These are phyloP conservation scores for Syrista parreyssii DNA, from an alignment of 2,888 invertebrate species.

Conservation along the genomic window DNA sequence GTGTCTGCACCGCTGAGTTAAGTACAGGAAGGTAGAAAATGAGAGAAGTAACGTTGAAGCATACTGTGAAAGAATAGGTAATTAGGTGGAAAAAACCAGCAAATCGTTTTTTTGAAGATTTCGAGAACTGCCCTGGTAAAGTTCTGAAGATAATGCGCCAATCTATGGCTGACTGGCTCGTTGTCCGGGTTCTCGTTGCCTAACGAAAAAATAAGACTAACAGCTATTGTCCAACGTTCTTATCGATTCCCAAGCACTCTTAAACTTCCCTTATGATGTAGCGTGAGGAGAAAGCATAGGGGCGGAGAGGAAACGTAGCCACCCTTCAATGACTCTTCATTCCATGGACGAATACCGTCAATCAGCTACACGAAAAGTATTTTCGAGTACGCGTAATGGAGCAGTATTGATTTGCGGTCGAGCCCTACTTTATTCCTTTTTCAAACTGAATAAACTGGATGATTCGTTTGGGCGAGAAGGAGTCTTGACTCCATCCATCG, in stretches of 20 bases:
- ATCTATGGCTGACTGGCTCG: not conserved
- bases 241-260: conserved; percentile 16
- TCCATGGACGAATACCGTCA: conserved; percentile 38
- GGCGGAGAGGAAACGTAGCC: not conserved
- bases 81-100: not conserved
- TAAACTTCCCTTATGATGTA: not conserved
- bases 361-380: conserved; percentile 51
- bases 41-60: not conserved
- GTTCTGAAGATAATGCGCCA: not conserved
- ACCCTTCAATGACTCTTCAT: conserved; percentile 53
- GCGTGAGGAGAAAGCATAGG: not conserved
- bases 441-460: not conserved
- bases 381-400: conserved; percentile 34
- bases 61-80: not conserved
- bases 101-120: not conserved
- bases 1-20: not conserved
- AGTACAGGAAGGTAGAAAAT: not conserved
- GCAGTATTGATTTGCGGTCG: conserved; percentile 9
- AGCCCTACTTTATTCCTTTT: conserved; percentile 2
- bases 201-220: not conserved
- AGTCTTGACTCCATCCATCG: not conserved
- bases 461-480: not conserved
- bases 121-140: not conserved
- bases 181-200: not conserved
- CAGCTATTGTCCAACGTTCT: conserved; percentile 7